Conservation (phyloP, 2,797 vertebrate genomes). For the Arnoldichthys spilopterus region DNA sequence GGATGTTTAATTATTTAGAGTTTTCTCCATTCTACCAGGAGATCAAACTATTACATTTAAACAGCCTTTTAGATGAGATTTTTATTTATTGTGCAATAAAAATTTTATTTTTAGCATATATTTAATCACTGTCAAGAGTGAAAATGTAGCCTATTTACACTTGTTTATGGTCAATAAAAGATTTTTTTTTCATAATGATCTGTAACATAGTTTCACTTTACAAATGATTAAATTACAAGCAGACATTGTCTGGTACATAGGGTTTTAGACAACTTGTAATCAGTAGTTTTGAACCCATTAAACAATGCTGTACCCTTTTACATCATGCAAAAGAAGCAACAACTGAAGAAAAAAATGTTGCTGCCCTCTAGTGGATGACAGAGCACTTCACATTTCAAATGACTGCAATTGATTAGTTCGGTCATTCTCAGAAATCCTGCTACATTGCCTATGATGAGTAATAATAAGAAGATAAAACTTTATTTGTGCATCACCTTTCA, state of each 20-base stretch:
- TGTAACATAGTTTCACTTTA: conserved; percentile 33
- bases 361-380: conserved; percentile 55
- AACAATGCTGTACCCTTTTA: background rate
- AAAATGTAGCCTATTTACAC: conserved; percentile 53
- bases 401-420: background rate
- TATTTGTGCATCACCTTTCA: no score
- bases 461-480: no score
- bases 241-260: background rate
- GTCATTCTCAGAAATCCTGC: no score
- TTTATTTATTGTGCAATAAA: conserved; percentile 20
- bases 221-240: conserved; percentile 1
- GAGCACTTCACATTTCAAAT: conserved; percentile 11
- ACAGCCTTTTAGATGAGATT: background rate
- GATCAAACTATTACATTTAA: background rate
- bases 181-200: conserved; percentile 26
- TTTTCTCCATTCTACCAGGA: conserved; percentile 13
- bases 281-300: background rate
- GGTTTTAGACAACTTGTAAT: background rate
- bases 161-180: conserved; percentile 36
- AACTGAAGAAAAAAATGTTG: conserved; percentile 23
- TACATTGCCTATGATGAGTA: no score
- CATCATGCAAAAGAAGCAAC: no score
- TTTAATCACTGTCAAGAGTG: conserved; percentile 23
- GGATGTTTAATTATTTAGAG: background rate
- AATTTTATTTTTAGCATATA: conserved; percentile 31